These are phyloP conservation scores for Drosophila lutescens DNA, from an alignment of 2,888 invertebrate genomes.

Conservation along the genomic window DNA sequence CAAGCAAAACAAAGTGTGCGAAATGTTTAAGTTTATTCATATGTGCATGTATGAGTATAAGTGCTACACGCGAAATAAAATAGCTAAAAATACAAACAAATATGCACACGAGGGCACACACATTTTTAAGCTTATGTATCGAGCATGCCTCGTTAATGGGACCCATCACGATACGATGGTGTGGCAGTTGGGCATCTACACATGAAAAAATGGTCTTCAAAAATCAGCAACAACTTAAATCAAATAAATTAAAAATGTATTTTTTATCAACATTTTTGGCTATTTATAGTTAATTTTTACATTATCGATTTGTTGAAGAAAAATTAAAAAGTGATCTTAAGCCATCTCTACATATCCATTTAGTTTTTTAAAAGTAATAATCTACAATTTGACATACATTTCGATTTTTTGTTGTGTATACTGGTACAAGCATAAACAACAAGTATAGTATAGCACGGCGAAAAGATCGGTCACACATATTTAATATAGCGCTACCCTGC, in stretches of 20 bases:
- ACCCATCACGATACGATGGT: slow-evolving; percentile 33
- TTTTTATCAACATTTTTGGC: neutral
- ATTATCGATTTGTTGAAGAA: too few species aligned
- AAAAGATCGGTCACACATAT: slow-evolving; percentile 26
- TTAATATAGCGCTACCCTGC: neutral
- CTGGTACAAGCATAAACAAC: slow-evolving; percentile 3
- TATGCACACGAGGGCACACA: slow-evolving; percentile 1
- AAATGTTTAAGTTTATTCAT: slow-evolving; percentile 49
- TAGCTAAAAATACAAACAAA: slow-evolving; percentile 29
- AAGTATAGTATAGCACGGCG: slow-evolving; percentile 19
- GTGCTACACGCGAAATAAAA: slow-evolving; percentile 33
- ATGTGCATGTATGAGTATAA: slow-evolving; percentile 30
- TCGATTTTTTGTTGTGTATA: neutral
- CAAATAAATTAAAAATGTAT: neutral
- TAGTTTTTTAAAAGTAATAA: too few species aligned
- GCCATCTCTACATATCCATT: neutral
- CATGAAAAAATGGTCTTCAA: neutral
- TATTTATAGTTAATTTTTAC: too few species aligned
- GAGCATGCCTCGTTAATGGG: slow-evolving; percentile 43
- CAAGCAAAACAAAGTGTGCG: slow-evolving; percentile 70
- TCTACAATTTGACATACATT: neutral
- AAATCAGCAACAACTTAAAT: neutral
- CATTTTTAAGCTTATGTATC: neutral
- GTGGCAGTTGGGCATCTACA: slow-evolving; percentile 25
- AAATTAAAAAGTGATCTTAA: too few species aligned